A percentile compares a stretch with the other conserved stretches of the same genome.
phyloP scores from a whole-genome alignment of 2,113 vertebrate species.

The Phylloscopus whistleri region DNA sequence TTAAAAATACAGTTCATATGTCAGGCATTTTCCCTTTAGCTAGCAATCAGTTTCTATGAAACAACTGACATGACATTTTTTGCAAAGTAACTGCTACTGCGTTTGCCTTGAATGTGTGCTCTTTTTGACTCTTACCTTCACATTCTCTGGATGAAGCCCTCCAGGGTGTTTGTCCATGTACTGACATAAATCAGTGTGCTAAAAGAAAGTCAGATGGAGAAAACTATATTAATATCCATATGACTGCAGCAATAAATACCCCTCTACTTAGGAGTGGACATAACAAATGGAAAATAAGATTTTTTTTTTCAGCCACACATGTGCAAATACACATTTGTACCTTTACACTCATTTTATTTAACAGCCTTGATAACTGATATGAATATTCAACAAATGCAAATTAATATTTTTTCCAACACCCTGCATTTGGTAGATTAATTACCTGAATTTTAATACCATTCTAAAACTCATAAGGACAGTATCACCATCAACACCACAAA shows the following conservation, averaged over 20 bases:
- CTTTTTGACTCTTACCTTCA: conserved; percentile 84
- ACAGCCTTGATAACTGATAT: background rate
- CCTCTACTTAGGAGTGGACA: conserved; percentile 31
- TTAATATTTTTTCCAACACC: background rate
- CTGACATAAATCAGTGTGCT: conserved; percentile 99
- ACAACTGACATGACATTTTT: background rate
- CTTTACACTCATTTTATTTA: conserved; percentile 6
- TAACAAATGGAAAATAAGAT: conserved; percentile 25
- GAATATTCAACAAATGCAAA: background rate
- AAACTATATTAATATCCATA: conserved; percentile 59
- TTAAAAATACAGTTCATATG: background rate
- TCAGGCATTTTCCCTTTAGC: background rate
- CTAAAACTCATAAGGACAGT: background rate
- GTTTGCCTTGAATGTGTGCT: background rate
- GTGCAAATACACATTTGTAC: background rate
- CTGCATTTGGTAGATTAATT: background rate
- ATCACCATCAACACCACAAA: background rate
- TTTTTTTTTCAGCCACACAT: background rate
- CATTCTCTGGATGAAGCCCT: conserved; percentile 94
- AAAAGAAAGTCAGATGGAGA: conserved; percentile 57
- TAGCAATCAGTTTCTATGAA: background rate
- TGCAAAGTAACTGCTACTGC: background rate
- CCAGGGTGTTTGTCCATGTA: conserved; percentile 99
- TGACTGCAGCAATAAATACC: conserved; percentile 58
- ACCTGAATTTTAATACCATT: background rate